Evolutionary conservation across 2,797 vertebrate species (phyloP).

Genomic region (Trichosurus vulpecula): DNA sequence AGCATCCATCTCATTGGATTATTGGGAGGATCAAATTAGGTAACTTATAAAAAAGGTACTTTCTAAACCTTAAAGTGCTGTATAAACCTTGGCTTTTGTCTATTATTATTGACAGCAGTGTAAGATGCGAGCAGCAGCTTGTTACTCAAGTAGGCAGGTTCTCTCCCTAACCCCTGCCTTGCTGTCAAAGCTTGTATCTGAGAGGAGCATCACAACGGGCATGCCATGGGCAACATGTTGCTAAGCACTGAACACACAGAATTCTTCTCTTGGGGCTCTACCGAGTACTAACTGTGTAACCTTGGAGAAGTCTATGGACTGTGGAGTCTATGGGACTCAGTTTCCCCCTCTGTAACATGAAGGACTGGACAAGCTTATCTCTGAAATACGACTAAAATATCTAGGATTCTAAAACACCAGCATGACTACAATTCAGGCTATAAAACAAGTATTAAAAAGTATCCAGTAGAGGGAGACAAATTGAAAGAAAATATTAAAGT

Average conservation of each 20-base stretch:
- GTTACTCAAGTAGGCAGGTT: background rate
- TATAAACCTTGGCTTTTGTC: background rate
- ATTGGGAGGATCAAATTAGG: background rate
- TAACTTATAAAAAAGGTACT: background rate
- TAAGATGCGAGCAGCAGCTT: background rate
- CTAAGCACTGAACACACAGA: background rate
- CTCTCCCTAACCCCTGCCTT: background rate
- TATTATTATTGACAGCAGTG: background rate
- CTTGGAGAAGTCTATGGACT: background rate
- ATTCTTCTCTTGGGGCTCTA: background rate
- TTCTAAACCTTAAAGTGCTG: background rate
- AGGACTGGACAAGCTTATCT: background rate
- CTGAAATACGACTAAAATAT: background rate
- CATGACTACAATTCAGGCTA: background rate
- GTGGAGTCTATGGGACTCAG: background rate
- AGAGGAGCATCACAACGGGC: background rate
- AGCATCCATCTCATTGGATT: background rate
- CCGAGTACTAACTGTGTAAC: background rate
- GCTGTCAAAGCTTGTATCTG: background rate
- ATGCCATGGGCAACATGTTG: background rate
- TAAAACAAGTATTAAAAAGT: background rate
- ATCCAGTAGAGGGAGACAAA: constrained; percentile 77
- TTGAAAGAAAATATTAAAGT: constrained; percentile 46
- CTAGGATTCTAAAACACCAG: background rate
- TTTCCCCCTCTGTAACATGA: background rate